Percentiles rank a stretch among this genome's conserved stretches.
Evolutionary conservation across 2,113 vertebrate genomes (phyloP).

Genomic region (Coreoperca whiteheadi): DNA sequence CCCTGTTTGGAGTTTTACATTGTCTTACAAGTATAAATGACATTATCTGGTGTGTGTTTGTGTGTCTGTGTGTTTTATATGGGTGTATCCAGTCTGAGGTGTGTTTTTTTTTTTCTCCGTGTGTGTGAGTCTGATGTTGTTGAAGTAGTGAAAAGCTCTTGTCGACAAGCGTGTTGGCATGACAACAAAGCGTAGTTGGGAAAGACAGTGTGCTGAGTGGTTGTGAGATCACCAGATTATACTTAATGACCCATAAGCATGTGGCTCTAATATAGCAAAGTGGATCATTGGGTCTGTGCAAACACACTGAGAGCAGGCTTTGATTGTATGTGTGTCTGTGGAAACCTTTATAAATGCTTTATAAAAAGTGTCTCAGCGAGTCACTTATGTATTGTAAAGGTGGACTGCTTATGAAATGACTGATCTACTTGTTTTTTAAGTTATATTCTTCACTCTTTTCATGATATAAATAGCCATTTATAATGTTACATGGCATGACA

Average conservation of each 20-base stretch:
- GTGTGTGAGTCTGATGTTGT: neutral
- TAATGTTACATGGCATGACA: neutral
- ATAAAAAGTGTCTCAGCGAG: neutral
- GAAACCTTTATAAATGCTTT: neutral
- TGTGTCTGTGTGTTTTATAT: neutral
- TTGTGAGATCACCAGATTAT: conserved; percentile 61
- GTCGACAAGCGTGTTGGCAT: conserved; percentile 4
- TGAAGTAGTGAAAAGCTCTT: conserved; percentile 9
- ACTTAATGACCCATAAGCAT: conserved; percentile 50
- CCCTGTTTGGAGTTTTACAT: conserved; percentile 22
- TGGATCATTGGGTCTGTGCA: conserved; percentile 34
- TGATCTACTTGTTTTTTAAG: neutral
- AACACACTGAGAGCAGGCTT: conserved; percentile 30
- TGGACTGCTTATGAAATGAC: neutral
- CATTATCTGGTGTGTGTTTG: neutral
- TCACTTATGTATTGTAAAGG: neutral
- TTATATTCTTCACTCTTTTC: neutral
- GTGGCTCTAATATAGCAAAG: conserved; percentile 51
- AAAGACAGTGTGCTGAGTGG: conserved; percentile 13
- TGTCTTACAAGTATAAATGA: conserved; percentile 4
- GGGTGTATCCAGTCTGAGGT: conserved; percentile 21
- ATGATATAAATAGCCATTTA: neutral
- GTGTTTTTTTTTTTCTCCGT: neutral
- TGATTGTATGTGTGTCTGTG: conserved; percentile 20
- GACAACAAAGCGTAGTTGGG: neutral